Evolutionary conservation across 2,113 vertebrate genomes (phyloP).

Genomic region (Capricornis sumatraensis): DNA sequence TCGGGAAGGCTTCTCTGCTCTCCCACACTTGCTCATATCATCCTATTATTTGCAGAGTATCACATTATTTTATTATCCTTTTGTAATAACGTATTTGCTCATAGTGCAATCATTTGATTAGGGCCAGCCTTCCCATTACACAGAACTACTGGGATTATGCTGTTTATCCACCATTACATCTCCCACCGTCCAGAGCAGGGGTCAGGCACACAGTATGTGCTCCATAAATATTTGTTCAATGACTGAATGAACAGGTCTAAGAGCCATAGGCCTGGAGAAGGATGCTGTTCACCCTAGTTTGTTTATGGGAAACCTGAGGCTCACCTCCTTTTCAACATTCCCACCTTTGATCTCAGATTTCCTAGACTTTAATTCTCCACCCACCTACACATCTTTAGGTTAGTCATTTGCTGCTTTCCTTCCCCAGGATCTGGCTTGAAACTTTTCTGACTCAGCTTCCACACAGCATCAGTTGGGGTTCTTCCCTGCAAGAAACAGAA

Average conservation of each 20-base stretch:
- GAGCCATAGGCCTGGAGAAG: not conserved
- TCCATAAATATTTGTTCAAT: not conserved
- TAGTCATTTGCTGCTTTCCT: constrained; percentile 5
- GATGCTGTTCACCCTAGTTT: not conserved
- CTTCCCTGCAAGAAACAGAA: constrained; percentile 13
- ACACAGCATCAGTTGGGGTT: not conserved
- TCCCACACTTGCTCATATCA: not conserved
- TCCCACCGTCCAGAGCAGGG: too few relatives aligned
- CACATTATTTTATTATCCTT: not conserved
- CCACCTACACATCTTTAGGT: not conserved
- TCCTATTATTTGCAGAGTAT: not conserved
- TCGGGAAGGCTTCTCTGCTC: not conserved
- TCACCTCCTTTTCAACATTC: not conserved
- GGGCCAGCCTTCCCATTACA: not conserved
- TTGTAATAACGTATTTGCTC: not conserved
- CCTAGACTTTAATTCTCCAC: not conserved
- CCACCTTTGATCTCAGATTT: not conserved
- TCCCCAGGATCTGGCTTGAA: not conserved
- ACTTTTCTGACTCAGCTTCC: constrained; percentile 37
- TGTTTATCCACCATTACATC: not conserved
- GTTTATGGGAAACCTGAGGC: not conserved
- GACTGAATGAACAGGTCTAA: not conserved
- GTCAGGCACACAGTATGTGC: rapidly evolving
- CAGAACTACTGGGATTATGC: not conserved
- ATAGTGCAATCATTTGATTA: not conserved